Conservation (phyloP, 2,797 vertebrate species). For the Fundulus diaphanus region DNA sequence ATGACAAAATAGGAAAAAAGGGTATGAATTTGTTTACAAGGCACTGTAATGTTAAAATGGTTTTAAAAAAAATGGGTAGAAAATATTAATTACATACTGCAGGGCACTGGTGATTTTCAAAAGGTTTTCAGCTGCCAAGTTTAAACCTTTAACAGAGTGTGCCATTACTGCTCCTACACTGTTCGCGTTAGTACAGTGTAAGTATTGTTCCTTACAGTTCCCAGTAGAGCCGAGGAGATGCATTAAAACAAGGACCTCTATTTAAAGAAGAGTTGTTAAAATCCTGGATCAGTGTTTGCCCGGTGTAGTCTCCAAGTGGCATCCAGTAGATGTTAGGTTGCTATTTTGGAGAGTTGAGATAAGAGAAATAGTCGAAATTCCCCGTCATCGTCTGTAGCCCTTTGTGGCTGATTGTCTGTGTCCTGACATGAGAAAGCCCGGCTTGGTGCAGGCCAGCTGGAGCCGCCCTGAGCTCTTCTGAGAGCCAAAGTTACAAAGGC, state of each 20-base stretch:
- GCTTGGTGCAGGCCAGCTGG: slow-evolving; percentile 61
- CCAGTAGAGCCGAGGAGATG: slow-evolving; percentile 63
- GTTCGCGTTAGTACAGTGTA: slow-evolving; percentile 61
- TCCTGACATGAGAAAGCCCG: slow-evolving; percentile 60
- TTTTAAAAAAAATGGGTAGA: background rate
- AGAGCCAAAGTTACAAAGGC: slow-evolving; percentile 67
- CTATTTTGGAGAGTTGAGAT: slow-evolving; percentile 44
- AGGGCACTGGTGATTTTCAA: slow-evolving; percentile 12
- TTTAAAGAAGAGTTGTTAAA: slow-evolving; percentile 66
- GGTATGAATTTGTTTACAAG: background rate
- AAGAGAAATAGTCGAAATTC: slow-evolving; percentile 30
- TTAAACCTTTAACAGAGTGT: slow-evolving; percentile 26
- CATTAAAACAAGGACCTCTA: slow-evolving; percentile 71
- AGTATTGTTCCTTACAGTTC: slow-evolving; percentile 72
- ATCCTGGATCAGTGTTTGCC: slow-evolving; percentile 47
- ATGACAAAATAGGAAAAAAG: background rate
- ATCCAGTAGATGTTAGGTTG: slow-evolving; percentile 50
- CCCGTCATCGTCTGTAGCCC: slow-evolving; percentile 34
- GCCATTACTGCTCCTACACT: slow-evolving; percentile 31
- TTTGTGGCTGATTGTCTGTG: slow-evolving; percentile 46
- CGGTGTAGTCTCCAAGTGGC: slow-evolving; percentile 46
- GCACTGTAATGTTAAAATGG: background rate
- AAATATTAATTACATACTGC: background rate
- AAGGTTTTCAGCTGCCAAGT: slow-evolving; percentile 37
- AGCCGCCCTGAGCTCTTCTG: slow-evolving; percentile 52